Conservation (phyloP, 2,113 vertebrate species). For the Aspiorhynchus laticeps region DNA sequence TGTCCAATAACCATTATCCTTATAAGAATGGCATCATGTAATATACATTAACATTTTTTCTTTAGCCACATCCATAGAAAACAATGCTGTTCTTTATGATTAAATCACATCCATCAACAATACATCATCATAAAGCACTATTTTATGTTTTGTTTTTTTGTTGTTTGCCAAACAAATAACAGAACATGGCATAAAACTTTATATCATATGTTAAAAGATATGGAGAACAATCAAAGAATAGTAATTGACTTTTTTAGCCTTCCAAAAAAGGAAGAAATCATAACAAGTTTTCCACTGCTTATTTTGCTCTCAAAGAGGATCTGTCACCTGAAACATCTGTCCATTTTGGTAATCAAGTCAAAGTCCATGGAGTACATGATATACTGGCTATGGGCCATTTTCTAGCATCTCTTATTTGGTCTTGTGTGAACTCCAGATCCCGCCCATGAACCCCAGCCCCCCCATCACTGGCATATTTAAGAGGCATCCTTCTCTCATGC, state of each 20-base stretch:
- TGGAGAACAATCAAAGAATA: background rate
- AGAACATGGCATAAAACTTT: background rate
- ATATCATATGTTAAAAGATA: background rate
- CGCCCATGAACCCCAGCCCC: conserved; percentile 56
- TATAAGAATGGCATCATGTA: background rate
- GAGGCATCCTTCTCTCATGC: conserved; percentile 62
- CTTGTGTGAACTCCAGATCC: conserved; percentile 72
- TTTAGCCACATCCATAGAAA: background rate
- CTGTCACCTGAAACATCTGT: conserved; percentile 59
- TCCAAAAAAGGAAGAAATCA: too few relatives aligned
- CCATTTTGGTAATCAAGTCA: conserved; percentile 64
- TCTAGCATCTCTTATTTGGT: conserved; percentile 79
- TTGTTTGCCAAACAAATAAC: background rate
- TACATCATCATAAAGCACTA: background rate
- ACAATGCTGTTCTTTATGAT: background rate
- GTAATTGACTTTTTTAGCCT: background rate
- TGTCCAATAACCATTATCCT: background rate
- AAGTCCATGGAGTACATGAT: conserved; percentile 60
- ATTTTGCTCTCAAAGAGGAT: conserved; percentile 42
- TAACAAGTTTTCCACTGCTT: conserved; percentile 20
- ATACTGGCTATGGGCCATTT: conserved; percentile 68
- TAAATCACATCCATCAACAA: background rate
- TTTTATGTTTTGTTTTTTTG: background rate
- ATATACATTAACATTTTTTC: background rate
- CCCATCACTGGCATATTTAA: conserved; percentile 73